Base-by-base conservation (phyloP, 2,113 vertebrate genomes). In the Tapirus terrestris region DNA sequence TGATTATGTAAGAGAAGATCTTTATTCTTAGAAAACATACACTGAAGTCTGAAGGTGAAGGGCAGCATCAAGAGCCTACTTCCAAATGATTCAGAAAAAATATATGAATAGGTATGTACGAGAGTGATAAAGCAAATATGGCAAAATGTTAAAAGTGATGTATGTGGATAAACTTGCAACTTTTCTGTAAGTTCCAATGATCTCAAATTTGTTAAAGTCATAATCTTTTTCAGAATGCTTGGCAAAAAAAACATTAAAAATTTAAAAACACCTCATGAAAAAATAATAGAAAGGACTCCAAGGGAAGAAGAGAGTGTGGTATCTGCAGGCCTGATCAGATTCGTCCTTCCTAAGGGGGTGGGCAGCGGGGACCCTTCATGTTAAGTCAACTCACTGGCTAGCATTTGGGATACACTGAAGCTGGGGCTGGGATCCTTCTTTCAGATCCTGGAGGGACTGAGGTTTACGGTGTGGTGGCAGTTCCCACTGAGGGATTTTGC, bases 391-490 rank as follows among this genome's bases (percentile, higher is more conserved):
- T n/a, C 29, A 4, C 53, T 17, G 93, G 90, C 51, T 31, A 0
- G 29, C 53, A 53, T 8, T 31, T 61, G 8, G 21, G 68, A 20
- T 4, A 10, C 72, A 4, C 25, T 0, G 5, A 20, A 39, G 33
- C 63, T 51, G 25, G 48, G 27, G 4, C 48, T 43, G n/a, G 36
- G 27, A 12, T 18, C 5, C 36, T 13, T 60, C 29, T 39, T 36
- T 20, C 51, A 56, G 58, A 81, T 61, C 20, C 23, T 0, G 3
- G 3, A 13, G 63, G 18, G 75, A 36, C 51, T 2, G 0, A 6
- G 5, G 53, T 60, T 31, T 70, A 27, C 0, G 2, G 14, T 12
- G 6, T 0, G 29, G 36, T 1, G 0, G 70, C 29, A 3, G 33
- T 36, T 45, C n/a, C 58, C 21, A 4, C 58, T 4, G 65, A 51